A percentile compares a stretch with the other conserved stretches of the same genome.
phyloP scores from a whole-genome alignment of 2,113 vertebrate genomes.

The Panthera leo region DNA sequence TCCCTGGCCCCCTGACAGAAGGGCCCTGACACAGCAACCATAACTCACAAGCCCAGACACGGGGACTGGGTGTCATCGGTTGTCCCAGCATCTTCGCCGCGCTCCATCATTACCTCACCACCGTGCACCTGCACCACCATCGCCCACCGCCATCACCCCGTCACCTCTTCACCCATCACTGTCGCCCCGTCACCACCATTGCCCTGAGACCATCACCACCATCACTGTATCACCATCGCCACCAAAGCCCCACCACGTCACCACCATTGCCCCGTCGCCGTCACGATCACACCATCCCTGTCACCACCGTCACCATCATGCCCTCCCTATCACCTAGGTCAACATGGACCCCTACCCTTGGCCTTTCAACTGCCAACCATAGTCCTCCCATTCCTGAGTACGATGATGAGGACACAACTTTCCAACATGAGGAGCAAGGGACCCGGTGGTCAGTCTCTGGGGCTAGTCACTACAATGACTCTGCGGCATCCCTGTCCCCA shows the following conservation, averaged over 20 bases:
- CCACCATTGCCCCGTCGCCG: too few species aligned
- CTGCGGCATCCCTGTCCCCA: not conserved
- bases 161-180: not conserved
- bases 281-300: not conserved
- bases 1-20: not conserved
- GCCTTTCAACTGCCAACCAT: not conserved
- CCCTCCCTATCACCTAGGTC: not conserved
- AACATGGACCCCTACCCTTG: not conserved
- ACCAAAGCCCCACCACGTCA: not conserved
- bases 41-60: not conserved
- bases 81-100: not conserved
- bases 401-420: not conserved
- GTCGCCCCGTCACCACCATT: not conserved
- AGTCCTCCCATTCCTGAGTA: not conserved
- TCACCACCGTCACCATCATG: not conserved
- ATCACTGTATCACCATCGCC: not conserved
- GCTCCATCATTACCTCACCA: too few species aligned
- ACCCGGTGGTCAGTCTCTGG: not conserved
- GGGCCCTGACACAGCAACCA: not conserved
- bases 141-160: not conserved
- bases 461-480: not conserved
- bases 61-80: fast-evolving
- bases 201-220: not conserved
- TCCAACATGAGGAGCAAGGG: not conserved
- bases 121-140: not conserved